phyloP scores from a whole-genome alignment of 2,797 vertebrate species.

The Gorsachius magnificus region DNA sequence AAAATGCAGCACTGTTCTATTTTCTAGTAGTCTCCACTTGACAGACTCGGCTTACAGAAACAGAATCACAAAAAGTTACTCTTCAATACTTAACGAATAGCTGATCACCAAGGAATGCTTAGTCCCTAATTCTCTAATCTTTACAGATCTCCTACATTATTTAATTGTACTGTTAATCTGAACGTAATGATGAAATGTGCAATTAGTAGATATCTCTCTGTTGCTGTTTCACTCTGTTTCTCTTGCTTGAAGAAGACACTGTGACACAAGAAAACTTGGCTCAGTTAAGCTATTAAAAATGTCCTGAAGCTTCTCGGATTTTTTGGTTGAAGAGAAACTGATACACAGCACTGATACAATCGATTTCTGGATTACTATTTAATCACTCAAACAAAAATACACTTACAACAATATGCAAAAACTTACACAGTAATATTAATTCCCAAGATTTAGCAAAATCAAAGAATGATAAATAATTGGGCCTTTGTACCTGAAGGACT shows the following conservation, averaged over 20 bases:
- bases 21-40: slow-evolving; percentile 13
- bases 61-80: slow-evolving; percentile 29
- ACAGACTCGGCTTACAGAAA: slow-evolving; percentile 32
- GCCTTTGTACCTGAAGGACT: background rate
- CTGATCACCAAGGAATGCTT: slow-evolving; percentile 22
- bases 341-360: background rate
- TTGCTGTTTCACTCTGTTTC: background rate
- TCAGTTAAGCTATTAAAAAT: background rate
- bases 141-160: slow-evolving; percentile 23
- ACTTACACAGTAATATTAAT: background rate
- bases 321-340: background rate
- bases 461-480: background rate
- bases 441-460: background rate
- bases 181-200: background rate
- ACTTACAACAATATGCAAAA: background rate
- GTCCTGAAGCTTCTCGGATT: background rate
- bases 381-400: background rate
- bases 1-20: slow-evolving; percentile 26
- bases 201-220: background rate
- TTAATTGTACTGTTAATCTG: slow-evolving; percentile 19
- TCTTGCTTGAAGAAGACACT: background rate
- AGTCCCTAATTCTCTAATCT: slow-evolving; percentile 12
- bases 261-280: background rate
- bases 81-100: slow-evolving; percentile 4
- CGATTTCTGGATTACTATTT: background rate